Base-by-base conservation (phyloP, 2,797 vertebrate genomes). In the Calcarius lapponicus region DNA sequence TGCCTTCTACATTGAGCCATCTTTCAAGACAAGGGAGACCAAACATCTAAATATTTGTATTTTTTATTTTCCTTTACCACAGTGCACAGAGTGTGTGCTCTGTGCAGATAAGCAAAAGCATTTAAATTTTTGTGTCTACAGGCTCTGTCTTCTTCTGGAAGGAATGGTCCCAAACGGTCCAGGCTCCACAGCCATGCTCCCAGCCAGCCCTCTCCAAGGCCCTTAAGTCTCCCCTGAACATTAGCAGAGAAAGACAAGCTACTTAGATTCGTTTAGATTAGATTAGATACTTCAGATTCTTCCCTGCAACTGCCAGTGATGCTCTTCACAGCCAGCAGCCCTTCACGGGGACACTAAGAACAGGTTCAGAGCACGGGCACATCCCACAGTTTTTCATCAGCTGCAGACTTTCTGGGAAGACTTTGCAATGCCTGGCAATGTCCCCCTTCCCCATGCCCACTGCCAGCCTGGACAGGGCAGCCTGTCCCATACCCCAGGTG, bases 131-230 rank as follows among this genome's bases (percentile, higher is more conserved):
- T 74, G 11, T 9, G 57, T 88, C 86, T 74, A 32, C 45, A 67
- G 51, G 4, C 13, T 82, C n/a, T 75, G 14, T n/a, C 38, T 51
- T 67, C 7, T 61, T 88, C 45, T 8, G 5, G 66, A 86, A 86
- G 36, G 8, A 67, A 50, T 0, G 0, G 25, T 48, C 10, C 7
- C 51, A 70, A 31, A 17, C 0, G 4, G 12, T 3, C 8, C 19
- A 47, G 32, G 22, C 14, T 88, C 31, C 67, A 57, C 43, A 80
- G 56, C 19, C 28, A 6, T 1, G 0, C 25, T 88, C 60, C 47
- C 42, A 85, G 38, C 15, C 43, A 76, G 36, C 6, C 14, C 19
- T 70, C 53, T n/a, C 25, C 11, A 4, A 28, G 7, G 11, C 21
- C 50, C 32, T 48, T 32, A n/a, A n/a, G 17, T 22, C 11, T 69